Evolutionary conservation across 1,140 invertebrate genomes (phyloP).

Genomic region (Centruroides sculpturatus): DNA sequence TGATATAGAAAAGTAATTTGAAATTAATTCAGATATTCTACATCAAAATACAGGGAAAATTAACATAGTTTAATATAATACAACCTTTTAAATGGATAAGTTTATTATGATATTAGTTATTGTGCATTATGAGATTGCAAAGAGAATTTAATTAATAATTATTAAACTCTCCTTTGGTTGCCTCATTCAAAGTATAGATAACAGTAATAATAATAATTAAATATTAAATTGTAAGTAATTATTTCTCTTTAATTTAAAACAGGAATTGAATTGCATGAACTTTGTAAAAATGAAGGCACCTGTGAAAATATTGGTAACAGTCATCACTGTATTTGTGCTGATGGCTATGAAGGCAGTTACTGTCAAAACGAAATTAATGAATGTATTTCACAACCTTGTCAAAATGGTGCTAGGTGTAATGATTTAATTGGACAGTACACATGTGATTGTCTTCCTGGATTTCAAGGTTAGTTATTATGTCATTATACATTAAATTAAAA

Average conservation of each 20-base stretch:
- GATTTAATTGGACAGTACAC: constrained; percentile 78
- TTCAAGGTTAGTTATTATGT: constrained; percentile 33
- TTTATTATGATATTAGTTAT: too few relatives aligned
- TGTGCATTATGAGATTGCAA: too few relatives aligned
- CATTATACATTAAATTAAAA: constrained; percentile 35
- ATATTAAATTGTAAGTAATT: too few relatives aligned
- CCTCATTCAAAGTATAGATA: too few relatives aligned
- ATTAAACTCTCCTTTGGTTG: too few relatives aligned
- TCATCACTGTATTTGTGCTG: constrained; percentile 67
- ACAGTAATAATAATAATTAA: too few relatives aligned
- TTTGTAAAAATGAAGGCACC: constrained; percentile 80
- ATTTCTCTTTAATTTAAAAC: not conserved
- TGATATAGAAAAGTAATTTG: too few relatives aligned
- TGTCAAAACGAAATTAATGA: constrained; percentile 79
- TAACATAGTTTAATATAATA: too few relatives aligned
- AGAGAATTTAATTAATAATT: too few relatives aligned
- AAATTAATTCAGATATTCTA: too few relatives aligned
- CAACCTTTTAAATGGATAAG: too few relatives aligned
- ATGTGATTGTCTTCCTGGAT: constrained; percentile 17
- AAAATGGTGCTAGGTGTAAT: constrained; percentile 28
- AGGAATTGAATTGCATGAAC: constrained; percentile 45
- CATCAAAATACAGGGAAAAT: too few relatives aligned
- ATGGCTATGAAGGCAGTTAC: constrained; percentile 78
- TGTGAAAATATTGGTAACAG: constrained; percentile 74
- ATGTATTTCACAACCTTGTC: constrained; percentile 59